Percentiles rank a stretch among this genome's conserved stretches.
These are phyloP conservation scores for Clupea harengus DNA, from an alignment of 2,113 vertebrate species.

Conservation along the genomic window DNA sequence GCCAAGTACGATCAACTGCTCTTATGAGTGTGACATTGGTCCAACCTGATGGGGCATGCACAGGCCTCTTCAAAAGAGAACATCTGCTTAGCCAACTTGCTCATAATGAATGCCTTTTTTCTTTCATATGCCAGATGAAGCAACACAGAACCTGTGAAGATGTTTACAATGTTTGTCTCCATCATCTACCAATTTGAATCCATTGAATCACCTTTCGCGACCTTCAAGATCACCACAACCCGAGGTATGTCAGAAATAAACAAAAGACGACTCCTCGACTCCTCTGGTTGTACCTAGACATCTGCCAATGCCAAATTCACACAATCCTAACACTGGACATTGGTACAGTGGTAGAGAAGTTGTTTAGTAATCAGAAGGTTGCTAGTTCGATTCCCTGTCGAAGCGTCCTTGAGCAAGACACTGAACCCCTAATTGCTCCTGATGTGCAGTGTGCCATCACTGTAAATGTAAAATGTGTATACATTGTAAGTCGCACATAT, in stretches of 20 bases:
- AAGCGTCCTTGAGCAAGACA: no score
- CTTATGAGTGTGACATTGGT: constrained; percentile 72
- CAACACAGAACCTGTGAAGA: not conserved
- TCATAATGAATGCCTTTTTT: not conserved
- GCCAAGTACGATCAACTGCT: constrained; percentile 67
- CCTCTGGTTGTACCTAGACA: constrained; percentile 26
- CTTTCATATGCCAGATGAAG: not conserved
- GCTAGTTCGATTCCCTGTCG: no score
- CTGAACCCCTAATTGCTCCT: no score
- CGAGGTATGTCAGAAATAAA: constrained; percentile 29
- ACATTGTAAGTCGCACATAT: no score
- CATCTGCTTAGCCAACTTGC: not conserved
- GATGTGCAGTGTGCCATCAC: no score
- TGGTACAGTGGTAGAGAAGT: no score
- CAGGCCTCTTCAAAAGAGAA: not conserved
- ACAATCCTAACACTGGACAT: constrained; percentile 20
- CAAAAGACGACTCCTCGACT: not conserved
- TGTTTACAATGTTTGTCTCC: not conserved
- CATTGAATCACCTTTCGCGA: constrained; percentile 42
- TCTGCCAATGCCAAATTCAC: constrained; percentile 41
- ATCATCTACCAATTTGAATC: not conserved
- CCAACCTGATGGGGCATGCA: constrained; percentile 54
- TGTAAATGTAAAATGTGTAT: no score
- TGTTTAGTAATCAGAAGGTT: no score
- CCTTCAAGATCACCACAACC: constrained; percentile 46